Base-by-base conservation (phyloP, 2,888 invertebrate species). In the Gasteruption jaculator region DNA sequence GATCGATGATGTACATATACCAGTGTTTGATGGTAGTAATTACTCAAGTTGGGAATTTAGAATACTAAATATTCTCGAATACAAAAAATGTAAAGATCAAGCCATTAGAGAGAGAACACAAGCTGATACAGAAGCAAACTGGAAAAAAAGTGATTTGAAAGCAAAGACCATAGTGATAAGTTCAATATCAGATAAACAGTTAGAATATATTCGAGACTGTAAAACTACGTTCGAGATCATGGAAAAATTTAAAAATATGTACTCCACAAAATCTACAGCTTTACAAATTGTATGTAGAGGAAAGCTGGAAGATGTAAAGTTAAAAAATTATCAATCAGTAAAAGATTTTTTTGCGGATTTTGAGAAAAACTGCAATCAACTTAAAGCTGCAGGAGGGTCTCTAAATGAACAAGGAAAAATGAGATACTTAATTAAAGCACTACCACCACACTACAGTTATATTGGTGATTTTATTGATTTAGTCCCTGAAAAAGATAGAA, bases 391-490 rank as follows among this genome's bases (percentile, higher is more conserved):
- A 7, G 54, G 54, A 18, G 52, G 46, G 30, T 38, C 20, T 22
- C 33, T 54, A 10, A 33, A 41, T 14, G 49, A 53, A 43, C 12
- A 43, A 32, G 52, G 53, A 22, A 56, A 57, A 46, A 22, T 57
- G 21, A 50, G 38, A 21, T 56, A 56, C 40, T 45, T 56, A 48
- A 22, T 58, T 3, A 46, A 35, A 29, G 40, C 50, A 26, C 38
- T 58, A n/a, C 53, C 59, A 37, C 27, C 25, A 38, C 41, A 34
- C n/a, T 49, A 46, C 5, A 52, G 49, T 38, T 43, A 55, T 32
- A 49, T 56, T 36, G 52, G 52, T 24, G 57, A 54, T 46, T 35
- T 49, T 16, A 32, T 57, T 21, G 52, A 57, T 46, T 41, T 48
- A 1, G 14, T 56, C 5, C 43, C 40, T 34, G 49, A 44, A 41